phyloP scores from a whole-genome alignment of 2,797 vertebrate species.

The Brachymystax lenok region DNA sequence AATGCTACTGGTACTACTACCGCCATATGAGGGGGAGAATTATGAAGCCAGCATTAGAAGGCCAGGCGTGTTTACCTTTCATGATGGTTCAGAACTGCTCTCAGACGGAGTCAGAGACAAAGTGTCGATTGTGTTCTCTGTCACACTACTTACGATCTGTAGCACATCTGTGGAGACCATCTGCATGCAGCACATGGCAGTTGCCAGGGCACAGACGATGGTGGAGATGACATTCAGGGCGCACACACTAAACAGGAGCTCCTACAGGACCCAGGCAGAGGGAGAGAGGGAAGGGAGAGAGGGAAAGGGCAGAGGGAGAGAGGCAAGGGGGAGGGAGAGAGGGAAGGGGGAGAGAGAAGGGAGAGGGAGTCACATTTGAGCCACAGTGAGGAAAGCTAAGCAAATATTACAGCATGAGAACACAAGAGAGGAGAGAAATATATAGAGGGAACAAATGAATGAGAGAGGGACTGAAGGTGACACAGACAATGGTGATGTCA shows the following conservation, averaged over 20 bases:
- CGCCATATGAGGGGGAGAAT: background rate
- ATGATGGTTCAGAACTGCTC: slow-evolving; percentile 33
- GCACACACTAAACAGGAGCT: slow-evolving; percentile 97
- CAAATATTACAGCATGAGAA: background rate
- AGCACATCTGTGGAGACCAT: slow-evolving; percentile 97
- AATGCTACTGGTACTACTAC: background rate
- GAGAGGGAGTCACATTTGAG: background rate
- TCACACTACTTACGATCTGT: slow-evolving; percentile 87
- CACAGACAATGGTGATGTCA: slow-evolving; percentile 24
- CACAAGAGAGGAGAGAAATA: slow-evolving; percentile 10
- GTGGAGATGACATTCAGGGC: slow-evolving; percentile 98
- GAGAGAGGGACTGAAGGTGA: slow-evolving; percentile 26
- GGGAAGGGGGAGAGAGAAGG: slow-evolving; percentile 37
- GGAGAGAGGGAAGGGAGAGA: slow-evolving; percentile 44
- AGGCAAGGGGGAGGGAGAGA: slow-evolving; percentile 41
- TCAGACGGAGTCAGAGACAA: slow-evolving; percentile 12
- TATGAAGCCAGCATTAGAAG: slow-evolving; percentile 16
- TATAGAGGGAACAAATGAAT: slow-evolving; percentile 1
- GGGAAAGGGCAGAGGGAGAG: slow-evolving; percentile 12
- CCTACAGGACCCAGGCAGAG: slow-evolving; percentile 72
- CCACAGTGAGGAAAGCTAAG: background rate
- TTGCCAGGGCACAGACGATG: slow-evolving; percentile 96
- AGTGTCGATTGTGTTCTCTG: slow-evolving; percentile 16
- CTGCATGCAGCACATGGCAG: slow-evolving; percentile 99
- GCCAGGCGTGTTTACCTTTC: slow-evolving; percentile 36